A percentile compares a stretch with the other conserved stretches of the same genome.
phyloP scores from a whole-genome alignment of 2,888 invertebrate genomes.

The Sussaba pulchella region DNA sequence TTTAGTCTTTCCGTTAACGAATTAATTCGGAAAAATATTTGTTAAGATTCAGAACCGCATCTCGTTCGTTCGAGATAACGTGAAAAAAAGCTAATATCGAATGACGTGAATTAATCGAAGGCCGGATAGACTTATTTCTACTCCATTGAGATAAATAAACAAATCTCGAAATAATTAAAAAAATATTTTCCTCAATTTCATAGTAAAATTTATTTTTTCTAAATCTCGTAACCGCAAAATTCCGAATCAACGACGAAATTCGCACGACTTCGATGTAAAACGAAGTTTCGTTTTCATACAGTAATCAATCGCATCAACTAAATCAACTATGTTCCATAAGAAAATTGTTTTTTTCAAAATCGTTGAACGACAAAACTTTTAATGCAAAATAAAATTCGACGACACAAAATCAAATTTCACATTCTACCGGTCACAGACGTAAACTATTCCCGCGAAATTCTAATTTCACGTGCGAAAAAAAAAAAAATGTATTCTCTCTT shows the following conservation, averaged over 20 bases:
- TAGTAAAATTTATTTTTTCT: conserved; percentile 41
- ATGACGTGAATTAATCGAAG: neutral
- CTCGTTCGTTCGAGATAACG: too few species aligned
- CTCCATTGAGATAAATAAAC: neutral
- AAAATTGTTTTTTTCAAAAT: neutral
- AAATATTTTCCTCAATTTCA: neutral
- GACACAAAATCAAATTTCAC: neutral
- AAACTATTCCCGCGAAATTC: neutral
- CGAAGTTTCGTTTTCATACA: neutral
- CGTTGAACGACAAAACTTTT: neutral
- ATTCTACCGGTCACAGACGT: neutral
- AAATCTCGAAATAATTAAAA: neutral
- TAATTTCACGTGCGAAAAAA: neutral
- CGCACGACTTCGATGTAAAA: neutral
- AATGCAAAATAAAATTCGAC: conserved; percentile 6
- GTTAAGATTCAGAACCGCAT: too few species aligned
- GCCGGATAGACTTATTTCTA: too few species aligned
- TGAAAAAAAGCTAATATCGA: too few species aligned
- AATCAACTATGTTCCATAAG: neutral
- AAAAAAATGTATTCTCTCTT: neutral
- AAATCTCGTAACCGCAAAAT: conserved; percentile 9
- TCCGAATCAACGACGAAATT: conserved; percentile 9
- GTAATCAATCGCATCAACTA: conserved; percentile 5
- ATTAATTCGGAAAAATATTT: too few species aligned
- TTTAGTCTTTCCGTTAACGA: too few species aligned